Conservation (phyloP, 2,113 vertebrate species). For the Silurus glanis region DNA sequence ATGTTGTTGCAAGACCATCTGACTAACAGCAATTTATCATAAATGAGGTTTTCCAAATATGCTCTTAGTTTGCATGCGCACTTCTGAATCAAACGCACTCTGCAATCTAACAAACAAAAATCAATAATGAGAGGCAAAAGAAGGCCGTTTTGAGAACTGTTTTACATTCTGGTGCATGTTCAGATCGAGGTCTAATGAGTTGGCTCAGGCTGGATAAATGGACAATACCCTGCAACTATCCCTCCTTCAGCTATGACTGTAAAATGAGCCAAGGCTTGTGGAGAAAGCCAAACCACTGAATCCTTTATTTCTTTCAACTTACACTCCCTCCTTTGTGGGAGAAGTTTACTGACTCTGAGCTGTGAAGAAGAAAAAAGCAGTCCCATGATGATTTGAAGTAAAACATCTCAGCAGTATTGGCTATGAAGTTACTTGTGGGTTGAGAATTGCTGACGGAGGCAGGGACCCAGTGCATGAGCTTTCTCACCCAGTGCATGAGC, state of each 20-base stretch:
- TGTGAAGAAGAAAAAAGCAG: slow-evolving; percentile 16
- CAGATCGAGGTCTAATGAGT: slow-evolving; percentile 42
- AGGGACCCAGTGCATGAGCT: no score
- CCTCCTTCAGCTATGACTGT: slow-evolving; percentile 21
- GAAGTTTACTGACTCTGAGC: slow-evolving; percentile 18
- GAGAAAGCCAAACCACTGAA: slow-evolving; percentile 30
- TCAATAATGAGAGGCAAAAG: slow-evolving; percentile 21
- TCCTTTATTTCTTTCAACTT: slow-evolving; percentile 32
- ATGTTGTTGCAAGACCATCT: slow-evolving; percentile 37
- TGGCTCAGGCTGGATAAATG: slow-evolving; percentile 39
- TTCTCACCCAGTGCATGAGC: slow-evolving; percentile 48
- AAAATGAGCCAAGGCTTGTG: slow-evolving; percentile 38
- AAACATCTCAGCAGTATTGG: slow-evolving; percentile 28
- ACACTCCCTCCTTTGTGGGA: slow-evolving; percentile 33
- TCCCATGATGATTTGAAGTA: slow-evolving; percentile 21
- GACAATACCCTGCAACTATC: slow-evolving; percentile 42
- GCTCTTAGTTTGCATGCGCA: slow-evolving; percentile 31
- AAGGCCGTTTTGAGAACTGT: background rate
- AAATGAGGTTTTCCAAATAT: slow-evolving; percentile 44
- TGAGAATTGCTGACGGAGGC: slow-evolving; percentile 30
- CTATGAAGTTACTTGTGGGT: slow-evolving; percentile 2
- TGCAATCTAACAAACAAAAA: slow-evolving; percentile 37
- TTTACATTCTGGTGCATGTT: slow-evolving; percentile 33
- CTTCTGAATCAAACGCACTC: slow-evolving; percentile 27
- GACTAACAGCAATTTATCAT: slow-evolving; percentile 47